Evolutionary conservation across 2,113 vertebrate species (phyloP).

Genomic region (Drymodes brunneopygia): DNA sequence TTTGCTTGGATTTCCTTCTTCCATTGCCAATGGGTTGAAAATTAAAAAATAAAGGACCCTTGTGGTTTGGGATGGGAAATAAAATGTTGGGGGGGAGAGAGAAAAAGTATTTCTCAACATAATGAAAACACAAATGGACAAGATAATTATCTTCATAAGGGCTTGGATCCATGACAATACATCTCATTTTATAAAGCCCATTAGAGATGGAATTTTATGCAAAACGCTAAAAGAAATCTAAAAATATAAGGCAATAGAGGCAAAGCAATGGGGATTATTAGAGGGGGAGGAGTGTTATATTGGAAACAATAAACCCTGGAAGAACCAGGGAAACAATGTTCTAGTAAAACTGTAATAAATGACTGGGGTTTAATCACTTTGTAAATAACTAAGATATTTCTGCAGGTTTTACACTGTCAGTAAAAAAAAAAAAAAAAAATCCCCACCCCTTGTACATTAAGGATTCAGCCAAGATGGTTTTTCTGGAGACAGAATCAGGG

Average conservation of each 20-base stretch:
- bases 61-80: background rate
- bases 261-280: conserved; percentile 71
- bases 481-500: conserved; percentile 18
- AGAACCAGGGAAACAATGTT: conserved; percentile 69
- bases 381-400: conserved; percentile 72
- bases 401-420: conserved; percentile 55
- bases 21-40: background rate
- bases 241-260: conserved; percentile 70
- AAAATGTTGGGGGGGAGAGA: background rate
- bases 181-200: conserved; percentile 69
- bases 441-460: conserved; percentile 12
- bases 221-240: conserved; percentile 63
- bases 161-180: conserved; percentile 58
- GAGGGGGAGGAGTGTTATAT: conserved; percentile 48
- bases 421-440: background rate
- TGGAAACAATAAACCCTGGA: conserved; percentile 64
- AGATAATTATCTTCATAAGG: conserved; percentile 68
- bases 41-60: background rate
- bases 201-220: conserved; percentile 68
- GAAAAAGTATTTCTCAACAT: conserved; percentile 36
- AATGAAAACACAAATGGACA: conserved; percentile 66
- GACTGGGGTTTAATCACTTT: conserved; percentile 71
- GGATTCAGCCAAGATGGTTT: conserved; percentile 53
- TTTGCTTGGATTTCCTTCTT: background rate
- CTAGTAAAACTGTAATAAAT: conserved; percentile 69